These are phyloP conservation scores for Bufotes viridis DNA, from an alignment of 2,797 vertebrate species.

Conservation along the genomic window DNA sequence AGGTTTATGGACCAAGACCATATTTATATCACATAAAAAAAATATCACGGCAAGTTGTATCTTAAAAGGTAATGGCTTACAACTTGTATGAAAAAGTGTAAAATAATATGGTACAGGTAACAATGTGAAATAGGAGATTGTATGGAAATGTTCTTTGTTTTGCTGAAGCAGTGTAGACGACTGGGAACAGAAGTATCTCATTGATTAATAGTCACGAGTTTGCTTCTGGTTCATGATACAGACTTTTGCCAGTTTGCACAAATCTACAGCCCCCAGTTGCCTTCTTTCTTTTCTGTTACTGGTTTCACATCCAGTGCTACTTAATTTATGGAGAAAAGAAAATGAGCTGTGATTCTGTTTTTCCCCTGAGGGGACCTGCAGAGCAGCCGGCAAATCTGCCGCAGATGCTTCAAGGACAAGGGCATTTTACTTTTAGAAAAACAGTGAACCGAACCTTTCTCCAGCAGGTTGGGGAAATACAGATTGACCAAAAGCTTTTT, in stretches of 20 bases:
- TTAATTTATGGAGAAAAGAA: constrained; percentile 58
- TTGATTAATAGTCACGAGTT: neutral
- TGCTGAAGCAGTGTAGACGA: neutral
- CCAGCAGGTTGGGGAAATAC: constrained; percentile 42
- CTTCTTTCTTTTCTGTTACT: constrained; percentile 1
- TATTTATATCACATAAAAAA: neutral
- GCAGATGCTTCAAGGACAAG: constrained; percentile 62
- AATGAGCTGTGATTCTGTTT: constrained; percentile 60
- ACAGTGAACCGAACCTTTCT: constrained; percentile 31
- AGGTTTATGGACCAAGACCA: constrained; percentile 2
- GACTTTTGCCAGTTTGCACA: constrained; percentile 19
- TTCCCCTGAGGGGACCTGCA: constrained; percentile 54
- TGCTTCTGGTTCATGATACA: neutral
- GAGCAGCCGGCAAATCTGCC: constrained; percentile 58
- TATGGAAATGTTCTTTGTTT: neutral
- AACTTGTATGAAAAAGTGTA: neutral
- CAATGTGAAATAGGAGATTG: neutral
- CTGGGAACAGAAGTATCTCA: neutral
- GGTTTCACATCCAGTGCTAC: constrained; percentile 50
- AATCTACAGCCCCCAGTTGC: constrained; percentile 22
- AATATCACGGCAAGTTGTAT: neutral
- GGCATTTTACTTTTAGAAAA: constrained; percentile 53
- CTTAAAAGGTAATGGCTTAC: neutral
- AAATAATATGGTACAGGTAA: neutral
- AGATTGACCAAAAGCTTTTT: constrained; percentile 9